Base-by-base conservation (phyloP, 2,888 invertebrate genomes). In the Resseliella maxima region DNA sequence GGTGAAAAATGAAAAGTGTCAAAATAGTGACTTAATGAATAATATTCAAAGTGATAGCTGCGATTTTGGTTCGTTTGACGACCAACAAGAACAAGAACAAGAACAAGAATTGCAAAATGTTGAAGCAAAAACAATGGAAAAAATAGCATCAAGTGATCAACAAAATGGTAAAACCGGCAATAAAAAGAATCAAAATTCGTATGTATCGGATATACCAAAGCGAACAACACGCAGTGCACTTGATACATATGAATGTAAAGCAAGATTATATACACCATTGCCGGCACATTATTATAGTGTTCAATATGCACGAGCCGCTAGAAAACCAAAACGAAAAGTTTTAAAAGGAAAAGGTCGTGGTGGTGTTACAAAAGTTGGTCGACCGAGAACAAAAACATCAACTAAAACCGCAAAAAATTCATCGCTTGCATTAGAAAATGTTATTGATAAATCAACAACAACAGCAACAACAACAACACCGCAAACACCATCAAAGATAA, bases 401-500 rank as follows among this genome's bases (percentile, higher is more conserved):
- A 83, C 38, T 41, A 59, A n/a, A 50, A 36, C 36, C 35, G 8
- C 27, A 2, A 85, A 85, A 41, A 41, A 27, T 72, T 27, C 46
- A 72, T 64, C 31, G 21, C 35, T 41, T n/a, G 35, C 38, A 1
- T 10, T 64, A 35, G 45, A 45, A 72, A 72, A n/a, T 31, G 81
- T 46, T 6, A 38, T 12, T 2, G 18, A 24, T 3, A 41, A 45
- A 21, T 21, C 27, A 59, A 59, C 38, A 45, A 45, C 27, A 85
- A 8, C 59, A 27, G 3, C 59, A 59, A 59, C 81, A 85, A 21
- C 85, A 15, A 21, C 46, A 31, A 5, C 31, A 50, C 35, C 85
- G 35, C 31, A 18, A 50, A 85, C 35, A 38, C 50, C 81, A 50
- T 85, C 86, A 24, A 94, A 94, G 87, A 94, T 96, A 88, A 95